phyloP scores from a whole-genome alignment of 2,113 vertebrate species.

The Plecturocebus donacophilus region DNA sequence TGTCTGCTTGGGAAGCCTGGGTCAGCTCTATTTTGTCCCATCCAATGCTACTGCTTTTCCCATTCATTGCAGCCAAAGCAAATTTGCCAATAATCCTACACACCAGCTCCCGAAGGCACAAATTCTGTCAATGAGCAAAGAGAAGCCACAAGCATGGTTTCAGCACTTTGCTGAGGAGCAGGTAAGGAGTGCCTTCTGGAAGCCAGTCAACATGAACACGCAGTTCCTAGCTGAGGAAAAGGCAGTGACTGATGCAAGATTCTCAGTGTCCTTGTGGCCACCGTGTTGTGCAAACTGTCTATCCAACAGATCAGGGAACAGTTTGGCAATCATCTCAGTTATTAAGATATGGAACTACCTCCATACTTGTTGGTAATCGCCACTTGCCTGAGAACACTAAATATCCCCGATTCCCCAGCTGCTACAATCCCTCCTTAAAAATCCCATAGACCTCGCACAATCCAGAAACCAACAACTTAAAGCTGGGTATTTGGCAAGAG shows the following conservation, averaged over 20 bases:
- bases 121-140: conserved; percentile 6
- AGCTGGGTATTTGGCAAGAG: not conserved
- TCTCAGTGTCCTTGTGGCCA: not conserved
- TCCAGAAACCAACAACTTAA: not conserved
- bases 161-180: not conserved
- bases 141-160: conserved; percentile 5
- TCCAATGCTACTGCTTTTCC: not conserved
- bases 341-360: not conserved
- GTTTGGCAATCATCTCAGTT: not conserved
- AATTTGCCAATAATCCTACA: conserved; percentile 30
- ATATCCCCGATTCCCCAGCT: not conserved
- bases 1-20: conserved; percentile 12
- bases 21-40: conserved; percentile 26
- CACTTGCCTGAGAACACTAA: not conserved
- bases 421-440: not conserved
- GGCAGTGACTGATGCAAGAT: not conserved
- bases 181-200: not conserved
- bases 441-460: not conserved
- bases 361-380: not conserved
- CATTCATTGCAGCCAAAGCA: conserved; percentile 42
- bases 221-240: not conserved
- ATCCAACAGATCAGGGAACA: not conserved
- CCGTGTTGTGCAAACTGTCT: not conserved
- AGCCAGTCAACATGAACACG: not conserved
- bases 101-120: not conserved